A percentile compares a stretch with the other conserved stretches of the same genome.
phyloP scores from a whole-genome alignment of 2,888 invertebrate genomes.

The Eurytoma californica region DNA sequence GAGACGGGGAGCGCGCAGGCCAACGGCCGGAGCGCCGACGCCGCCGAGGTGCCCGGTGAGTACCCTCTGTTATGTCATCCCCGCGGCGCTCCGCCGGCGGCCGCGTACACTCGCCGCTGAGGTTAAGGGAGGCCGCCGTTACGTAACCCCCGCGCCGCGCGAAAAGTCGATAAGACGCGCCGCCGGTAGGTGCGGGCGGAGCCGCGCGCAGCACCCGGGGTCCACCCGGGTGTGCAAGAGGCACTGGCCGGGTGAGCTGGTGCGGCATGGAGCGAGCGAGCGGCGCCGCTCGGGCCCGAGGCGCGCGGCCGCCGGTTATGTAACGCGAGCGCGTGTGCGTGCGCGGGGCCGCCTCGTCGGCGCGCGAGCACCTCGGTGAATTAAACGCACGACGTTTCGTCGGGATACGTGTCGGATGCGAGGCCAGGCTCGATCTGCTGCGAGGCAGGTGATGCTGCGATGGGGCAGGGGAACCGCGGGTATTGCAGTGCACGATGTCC shows the following conservation, averaged over 20 bases:
- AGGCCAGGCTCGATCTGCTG: no score
- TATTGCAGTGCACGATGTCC: no score
- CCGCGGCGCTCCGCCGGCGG: no score
- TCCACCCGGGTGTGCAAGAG: not conserved
- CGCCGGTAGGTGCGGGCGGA: not conserved
- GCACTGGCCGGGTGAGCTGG: not conserved
- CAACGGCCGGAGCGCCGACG: constrained; percentile 62
- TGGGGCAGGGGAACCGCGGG: no score
- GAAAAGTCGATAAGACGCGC: constrained; percentile 52
- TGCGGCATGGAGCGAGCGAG: not conserved
- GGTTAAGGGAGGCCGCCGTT: constrained; percentile 56
- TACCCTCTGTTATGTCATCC: not conserved
- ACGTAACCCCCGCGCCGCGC: constrained; percentile 57
- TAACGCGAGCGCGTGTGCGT: constrained; percentile 33
- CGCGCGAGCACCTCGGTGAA: no score
- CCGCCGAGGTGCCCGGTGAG: constrained; percentile 39
- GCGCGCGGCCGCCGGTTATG: constrained; percentile 38
- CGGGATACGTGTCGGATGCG: no score
- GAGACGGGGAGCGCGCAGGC: constrained; percentile 69
- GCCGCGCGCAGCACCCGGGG: not conserved
- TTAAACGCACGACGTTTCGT: no score
- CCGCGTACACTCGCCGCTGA: not conserved
- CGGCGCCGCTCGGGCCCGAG: not conserved
- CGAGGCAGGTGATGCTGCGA: no score
- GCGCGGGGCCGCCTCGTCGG: no score